phyloP scores from a whole-genome alignment of 2,113 vertebrate species.

The Balaenoptera acutorostrata region DNA sequence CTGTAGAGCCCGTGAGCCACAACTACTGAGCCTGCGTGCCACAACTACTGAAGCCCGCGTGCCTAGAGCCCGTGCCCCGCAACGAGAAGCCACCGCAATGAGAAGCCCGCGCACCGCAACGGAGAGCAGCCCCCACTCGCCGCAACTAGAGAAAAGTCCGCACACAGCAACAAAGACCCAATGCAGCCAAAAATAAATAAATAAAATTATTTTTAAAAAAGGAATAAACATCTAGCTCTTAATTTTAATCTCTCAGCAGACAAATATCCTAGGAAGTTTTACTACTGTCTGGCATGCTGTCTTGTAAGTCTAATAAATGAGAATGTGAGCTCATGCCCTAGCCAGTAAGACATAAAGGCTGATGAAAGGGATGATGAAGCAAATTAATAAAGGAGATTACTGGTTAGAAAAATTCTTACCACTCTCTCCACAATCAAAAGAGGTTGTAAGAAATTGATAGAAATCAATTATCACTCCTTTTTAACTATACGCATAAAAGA shows the following conservation, averaged over 20 bases:
- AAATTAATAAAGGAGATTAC: constrained; percentile 55
- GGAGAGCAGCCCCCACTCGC: too few species aligned
- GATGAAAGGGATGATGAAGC: constrained; percentile 22
- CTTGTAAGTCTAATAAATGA: constrained; percentile 29
- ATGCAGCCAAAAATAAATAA: too few species aligned
- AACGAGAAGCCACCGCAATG: too few species aligned
- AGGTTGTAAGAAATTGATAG: background rate
- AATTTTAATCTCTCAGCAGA: constrained; percentile 55
- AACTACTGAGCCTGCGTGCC: too few species aligned
- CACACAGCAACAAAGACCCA: too few species aligned
- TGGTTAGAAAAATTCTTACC: background rate
- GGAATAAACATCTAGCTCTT: constrained; percentile 18
- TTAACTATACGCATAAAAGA: background rate
- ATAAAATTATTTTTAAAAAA: background rate
- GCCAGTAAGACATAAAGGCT: background rate
- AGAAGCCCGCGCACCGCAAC: too few species aligned
- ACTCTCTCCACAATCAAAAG: constrained; percentile 30
- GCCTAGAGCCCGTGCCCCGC: too few species aligned
- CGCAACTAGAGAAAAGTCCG: too few species aligned
- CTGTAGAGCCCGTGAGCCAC: too few species aligned
- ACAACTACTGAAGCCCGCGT: too few species aligned
- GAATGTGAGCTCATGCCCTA: constrained; percentile 51
- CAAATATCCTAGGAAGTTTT: constrained; percentile 42
- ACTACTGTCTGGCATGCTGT: background rate
- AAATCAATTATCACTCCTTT: constrained; percentile 8